phyloP scores from a whole-genome alignment of 2,113 vertebrate genomes.

The Pluvialis apricaria region DNA sequence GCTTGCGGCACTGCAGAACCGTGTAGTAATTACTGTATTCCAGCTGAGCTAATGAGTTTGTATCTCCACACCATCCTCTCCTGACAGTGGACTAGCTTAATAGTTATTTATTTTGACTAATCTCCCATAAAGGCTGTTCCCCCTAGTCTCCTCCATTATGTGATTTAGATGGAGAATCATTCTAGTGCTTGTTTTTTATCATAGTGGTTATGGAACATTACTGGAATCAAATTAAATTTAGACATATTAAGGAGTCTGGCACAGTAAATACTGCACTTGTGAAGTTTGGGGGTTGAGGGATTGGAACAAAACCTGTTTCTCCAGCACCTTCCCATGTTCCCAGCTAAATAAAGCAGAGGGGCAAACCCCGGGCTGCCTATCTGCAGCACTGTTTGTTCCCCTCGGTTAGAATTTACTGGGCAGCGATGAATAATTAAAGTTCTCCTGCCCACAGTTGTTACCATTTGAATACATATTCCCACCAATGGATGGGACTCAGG shows the following conservation, averaged over 20 bases:
- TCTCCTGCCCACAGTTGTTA: constrained; percentile 37
- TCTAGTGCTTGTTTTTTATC: constrained; percentile 51
- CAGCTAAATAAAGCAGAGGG: constrained; percentile 62
- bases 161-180: constrained; percentile 42
- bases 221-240: constrained; percentile 64
- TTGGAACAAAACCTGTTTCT: constrained; percentile 49
- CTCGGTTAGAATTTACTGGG: constrained; percentile 21
- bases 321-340: constrained; percentile 53
- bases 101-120: constrained; percentile 59
- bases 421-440: constrained; percentile 56
- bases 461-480: constrained; percentile 4
- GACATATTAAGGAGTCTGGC: constrained; percentile 57
- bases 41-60: constrained; percentile 46
- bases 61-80: not conserved
- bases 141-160: constrained; percentile 22
- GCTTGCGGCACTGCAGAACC: not conserved
- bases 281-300: constrained; percentile 57
- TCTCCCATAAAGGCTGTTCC: constrained; percentile 18
- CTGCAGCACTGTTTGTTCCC: constrained; percentile 15
- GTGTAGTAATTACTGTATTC: constrained; percentile 22
- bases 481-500: not conserved
- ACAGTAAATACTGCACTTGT: constrained; percentile 57
- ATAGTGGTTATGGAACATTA: constrained; percentile 55
- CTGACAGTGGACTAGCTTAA: constrained; percentile 29
- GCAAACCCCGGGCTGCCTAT: not conserved